phyloP scores from a whole-genome alignment of 2,888 invertebrate genomes.

The Morinoia aosen region DNA sequence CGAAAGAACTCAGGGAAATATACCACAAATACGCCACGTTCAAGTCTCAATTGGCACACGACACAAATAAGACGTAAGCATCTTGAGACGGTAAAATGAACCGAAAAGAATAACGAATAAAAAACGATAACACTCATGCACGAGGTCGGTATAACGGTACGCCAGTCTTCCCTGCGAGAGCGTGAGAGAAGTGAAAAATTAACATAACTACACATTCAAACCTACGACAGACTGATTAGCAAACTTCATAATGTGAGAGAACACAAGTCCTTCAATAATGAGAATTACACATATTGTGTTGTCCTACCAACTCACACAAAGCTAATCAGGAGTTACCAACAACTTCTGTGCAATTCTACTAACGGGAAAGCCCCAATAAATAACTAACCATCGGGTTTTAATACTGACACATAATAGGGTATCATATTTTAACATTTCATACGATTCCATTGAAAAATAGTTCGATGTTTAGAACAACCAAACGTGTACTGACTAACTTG shows the following conservation, averaged over 20 bases:
- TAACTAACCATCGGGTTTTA: background rate
- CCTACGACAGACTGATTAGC: background rate
- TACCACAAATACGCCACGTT: too few relatives aligned
- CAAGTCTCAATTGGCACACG: too few relatives aligned
- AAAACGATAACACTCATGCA: too few relatives aligned
- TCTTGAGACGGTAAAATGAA: too few relatives aligned
- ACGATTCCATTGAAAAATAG: background rate
- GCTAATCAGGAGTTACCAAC: background rate
- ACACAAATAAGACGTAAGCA: too few relatives aligned
- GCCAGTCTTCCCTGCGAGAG: too few relatives aligned
- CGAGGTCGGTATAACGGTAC: too few relatives aligned
- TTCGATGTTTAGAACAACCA: background rate
- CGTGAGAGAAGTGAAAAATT: background rate
- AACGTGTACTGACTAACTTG: background rate
- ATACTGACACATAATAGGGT: background rate
- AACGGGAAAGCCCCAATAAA: background rate
- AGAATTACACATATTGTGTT: background rate
- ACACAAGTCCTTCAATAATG: background rate
- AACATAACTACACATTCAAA: background rate
- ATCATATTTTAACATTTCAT: background rate
- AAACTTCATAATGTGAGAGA: background rate
- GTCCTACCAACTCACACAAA: background rate
- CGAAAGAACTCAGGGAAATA: too few relatives aligned
- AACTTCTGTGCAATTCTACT: background rate
- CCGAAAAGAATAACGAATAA: too few relatives aligned